A percentile compares a stretch with the other conserved stretches of the same genome.
phyloP scores from a whole-genome alignment of 2,888 invertebrate genomes.

The Andrena haemorrhoa region DNA sequence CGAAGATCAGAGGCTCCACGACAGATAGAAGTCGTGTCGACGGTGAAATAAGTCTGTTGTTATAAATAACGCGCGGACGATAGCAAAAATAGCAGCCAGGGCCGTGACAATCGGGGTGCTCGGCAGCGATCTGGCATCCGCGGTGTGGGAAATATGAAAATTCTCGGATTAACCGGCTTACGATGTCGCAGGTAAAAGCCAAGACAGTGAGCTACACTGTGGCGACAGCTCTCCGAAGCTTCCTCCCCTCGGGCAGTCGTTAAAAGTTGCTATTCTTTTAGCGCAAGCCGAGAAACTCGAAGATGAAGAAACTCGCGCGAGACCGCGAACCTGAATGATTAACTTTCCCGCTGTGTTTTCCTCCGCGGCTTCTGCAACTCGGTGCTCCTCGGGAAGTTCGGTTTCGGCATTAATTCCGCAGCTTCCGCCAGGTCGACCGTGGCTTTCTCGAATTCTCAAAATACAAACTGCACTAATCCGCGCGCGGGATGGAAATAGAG shows the following conservation, averaged over 20 bases:
- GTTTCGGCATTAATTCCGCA: slow-evolving; percentile 43
- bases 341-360: slow-evolving; percentile 22
- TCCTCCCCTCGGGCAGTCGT: background rate
- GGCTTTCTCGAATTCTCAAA: slow-evolving; percentile 32
- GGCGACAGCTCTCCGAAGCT: background rate
- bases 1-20: slow-evolving; percentile 53
- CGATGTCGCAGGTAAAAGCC: background rate
- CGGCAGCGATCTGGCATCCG: background rate
- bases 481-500: slow-evolving; percentile 6
- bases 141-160: background rate
- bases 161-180: background rate
- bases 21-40: slow-evolving; percentile 55
- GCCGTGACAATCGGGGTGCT: slow-evolving; percentile 73
- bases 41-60: slow-evolving; percentile 68
- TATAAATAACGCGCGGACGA: slow-evolving; percentile 80
- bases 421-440: slow-evolving; percentile 1
- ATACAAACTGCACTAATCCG: slow-evolving; percentile 23
- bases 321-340: slow-evolving; percentile 38
- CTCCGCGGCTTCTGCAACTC: background rate
- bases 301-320: background rate
- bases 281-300: slow-evolving; percentile 2
- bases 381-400: slow-evolving; percentile 36
- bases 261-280: slow-evolving; percentile 45
- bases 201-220: background rate
- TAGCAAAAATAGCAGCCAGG: slow-evolving; percentile 81